Evolutionary conservation across 92 coral and sea anemone species (phyloP).

Genomic region (Epizoanthus scotinus): DNA sequence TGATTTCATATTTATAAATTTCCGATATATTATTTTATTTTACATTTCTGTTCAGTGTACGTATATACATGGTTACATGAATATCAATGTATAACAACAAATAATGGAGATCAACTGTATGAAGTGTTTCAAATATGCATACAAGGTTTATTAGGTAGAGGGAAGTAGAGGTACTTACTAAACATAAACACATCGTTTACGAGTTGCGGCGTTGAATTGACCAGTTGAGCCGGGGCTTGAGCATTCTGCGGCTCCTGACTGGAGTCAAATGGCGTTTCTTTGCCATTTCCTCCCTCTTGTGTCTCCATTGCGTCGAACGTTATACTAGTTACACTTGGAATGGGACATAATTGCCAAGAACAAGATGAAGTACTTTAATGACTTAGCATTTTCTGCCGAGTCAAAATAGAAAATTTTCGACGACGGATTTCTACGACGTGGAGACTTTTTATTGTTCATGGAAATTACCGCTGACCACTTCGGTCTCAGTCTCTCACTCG

Average conservation of each 20-base stretch:
- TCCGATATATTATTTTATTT: no score
- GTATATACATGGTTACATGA: no score
- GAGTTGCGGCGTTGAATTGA: constrained; percentile 12
- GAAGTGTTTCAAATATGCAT: background rate
- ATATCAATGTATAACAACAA: no score
- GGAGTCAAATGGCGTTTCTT: background rate
- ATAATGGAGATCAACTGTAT: background rate
- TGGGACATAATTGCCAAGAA: background rate
- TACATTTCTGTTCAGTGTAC: no score
- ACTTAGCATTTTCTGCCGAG: background rate
- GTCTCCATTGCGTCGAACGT: background rate
- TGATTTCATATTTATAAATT: no score
- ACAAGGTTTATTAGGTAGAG: no score
- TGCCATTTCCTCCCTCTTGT: constrained; percentile 3
- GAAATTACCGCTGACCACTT: constrained; percentile 26
- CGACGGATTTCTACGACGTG: constrained; percentile 34
- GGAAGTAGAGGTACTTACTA: constrained; percentile 8
- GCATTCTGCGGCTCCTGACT: background rate
- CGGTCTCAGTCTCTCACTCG: no score
- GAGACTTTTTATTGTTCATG: constrained; percentile 25
- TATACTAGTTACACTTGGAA: background rate
- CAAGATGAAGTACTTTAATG: background rate
- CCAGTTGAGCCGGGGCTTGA: background rate
- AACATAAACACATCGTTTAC: constrained; percentile 19
- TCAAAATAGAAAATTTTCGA: background rate